A percentile compares a stretch with the other conserved stretches of the same genome.
Evolutionary conservation across 2,113 vertebrate genomes (phyloP).

Genomic region (Cynopterus brachyotis): DNA sequence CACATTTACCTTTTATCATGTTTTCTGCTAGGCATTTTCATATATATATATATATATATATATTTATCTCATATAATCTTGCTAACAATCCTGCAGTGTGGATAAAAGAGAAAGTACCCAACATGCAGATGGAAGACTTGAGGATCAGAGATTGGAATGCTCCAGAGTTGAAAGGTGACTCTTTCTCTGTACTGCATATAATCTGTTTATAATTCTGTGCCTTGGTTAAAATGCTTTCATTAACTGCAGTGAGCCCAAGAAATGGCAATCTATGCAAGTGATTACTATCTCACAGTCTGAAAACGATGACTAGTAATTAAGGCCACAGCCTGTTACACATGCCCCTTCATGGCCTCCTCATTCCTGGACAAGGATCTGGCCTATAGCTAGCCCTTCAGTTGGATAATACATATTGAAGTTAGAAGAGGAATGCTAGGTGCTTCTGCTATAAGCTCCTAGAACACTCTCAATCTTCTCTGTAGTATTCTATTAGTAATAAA

Average conservation of each 20-base stretch:
- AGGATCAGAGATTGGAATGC: not conserved
- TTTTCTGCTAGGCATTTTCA: not conserved
- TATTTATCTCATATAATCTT: not conserved
- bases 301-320: not conserved
- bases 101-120: not conserved
- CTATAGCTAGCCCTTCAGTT: not conserved
- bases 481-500: not conserved
- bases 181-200: not conserved
- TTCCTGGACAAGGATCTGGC: not conserved
- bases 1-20: not conserved
- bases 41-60: too few species aligned
- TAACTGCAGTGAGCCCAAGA: not conserved
- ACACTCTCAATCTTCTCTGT: not conserved
- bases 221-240: not conserved
- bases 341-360: not conserved
- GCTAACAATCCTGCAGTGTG: too few species aligned
- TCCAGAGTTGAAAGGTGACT: not conserved
- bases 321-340: not conserved
- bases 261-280: not conserved
- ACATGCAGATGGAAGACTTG: not conserved
- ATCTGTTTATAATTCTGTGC: not conserved
- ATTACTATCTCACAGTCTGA: not conserved
- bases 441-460: not conserved
- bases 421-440: not conserved
- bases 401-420: not conserved